Base-by-base conservation (phyloP, 2,888 invertebrate species). In the Ochropleura plecta region DNA sequence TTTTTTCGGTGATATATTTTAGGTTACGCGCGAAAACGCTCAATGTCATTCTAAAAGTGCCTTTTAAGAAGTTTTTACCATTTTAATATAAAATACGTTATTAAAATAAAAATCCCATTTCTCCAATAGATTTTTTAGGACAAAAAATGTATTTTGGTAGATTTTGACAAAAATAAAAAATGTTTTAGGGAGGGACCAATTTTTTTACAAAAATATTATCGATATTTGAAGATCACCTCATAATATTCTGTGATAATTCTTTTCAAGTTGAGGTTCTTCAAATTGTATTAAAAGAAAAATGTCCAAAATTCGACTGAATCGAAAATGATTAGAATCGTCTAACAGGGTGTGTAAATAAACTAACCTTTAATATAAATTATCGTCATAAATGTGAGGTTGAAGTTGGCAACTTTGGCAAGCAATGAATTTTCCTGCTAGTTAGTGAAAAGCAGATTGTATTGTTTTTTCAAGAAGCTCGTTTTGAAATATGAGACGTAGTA, bases 231-330 rank as follows among this genome's bases (percentile, higher is more conserved):
- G 94, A 86, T 90, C 85, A 88, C 96, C 96, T 96, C 96, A 95
- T 92, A 93, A 91, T 93, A 93, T 96, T 96, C 96, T 96, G 96
- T 96, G 96, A 96, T 96, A 96, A 94, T 92, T 95, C 93, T 96
- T 93, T 95, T 94, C 94, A 94, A 94, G 90, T 93, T 95, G 96
- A 93, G 96, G 96, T 89, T 88, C 96, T 96, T 96, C 96, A 95
- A 95, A 94, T 93, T 91, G 80, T 89, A 88, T 83, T 82, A 81
- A 79, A 81, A 69, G 68, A 77, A 72, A 72, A 77, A 74, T 57
- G 67, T 83, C 78, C 73, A 78, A 77, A 81, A 76, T 78, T 76
- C 88, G 88, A 85, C 87, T 88, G 90, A 88, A 90, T 90, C 88
- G 85, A 90, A 90, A 86, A 86, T 88, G 80, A 88, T 82, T 76